Conservation (phyloP, 2,888 invertebrate species). For the Plutella xylostella region DNA sequence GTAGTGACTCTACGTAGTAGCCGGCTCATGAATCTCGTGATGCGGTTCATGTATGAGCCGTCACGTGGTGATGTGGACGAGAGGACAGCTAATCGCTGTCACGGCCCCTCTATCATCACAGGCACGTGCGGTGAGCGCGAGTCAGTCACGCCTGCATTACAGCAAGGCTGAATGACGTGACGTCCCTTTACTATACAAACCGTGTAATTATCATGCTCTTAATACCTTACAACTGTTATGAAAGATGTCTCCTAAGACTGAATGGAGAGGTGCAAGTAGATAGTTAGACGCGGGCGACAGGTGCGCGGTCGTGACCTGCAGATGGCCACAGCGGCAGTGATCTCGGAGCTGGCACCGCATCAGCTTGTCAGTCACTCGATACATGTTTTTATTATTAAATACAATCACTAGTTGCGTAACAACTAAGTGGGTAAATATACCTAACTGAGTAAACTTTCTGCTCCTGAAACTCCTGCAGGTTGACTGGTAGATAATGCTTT, state of each 20-base stretch:
- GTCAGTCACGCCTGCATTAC: too few species aligned
- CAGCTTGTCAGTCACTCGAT: conserved; percentile 53
- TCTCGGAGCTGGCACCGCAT: conserved; percentile 38
- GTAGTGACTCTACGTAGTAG: conserved; percentile 30
- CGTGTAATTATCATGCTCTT: background rate
- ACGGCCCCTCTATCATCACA: conserved; percentile 36
- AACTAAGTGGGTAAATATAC: too few species aligned
- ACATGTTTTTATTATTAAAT: conserved; percentile 9
- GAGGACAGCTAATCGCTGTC: conserved; percentile 51
- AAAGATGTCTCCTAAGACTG: background rate
- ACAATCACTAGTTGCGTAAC: too few species aligned
- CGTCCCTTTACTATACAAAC: background rate
- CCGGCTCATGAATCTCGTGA: background rate
- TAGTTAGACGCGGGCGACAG: background rate
- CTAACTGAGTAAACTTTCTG: too few species aligned
- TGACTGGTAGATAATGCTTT: too few species aligned
- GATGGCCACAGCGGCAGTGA: conserved; percentile 31
- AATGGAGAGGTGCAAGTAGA: background rate
- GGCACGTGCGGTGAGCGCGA: conserved; percentile 39
- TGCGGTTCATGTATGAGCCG: conserved; percentile 16
- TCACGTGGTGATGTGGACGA: conserved; percentile 25
- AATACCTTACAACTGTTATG: background rate
- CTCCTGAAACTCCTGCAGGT: too few species aligned
- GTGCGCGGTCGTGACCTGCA: conserved; percentile 51
- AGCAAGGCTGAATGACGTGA: background rate